Conservation (phyloP, 2,113 vertebrate genomes). For the Chaetops frenatus region DNA sequence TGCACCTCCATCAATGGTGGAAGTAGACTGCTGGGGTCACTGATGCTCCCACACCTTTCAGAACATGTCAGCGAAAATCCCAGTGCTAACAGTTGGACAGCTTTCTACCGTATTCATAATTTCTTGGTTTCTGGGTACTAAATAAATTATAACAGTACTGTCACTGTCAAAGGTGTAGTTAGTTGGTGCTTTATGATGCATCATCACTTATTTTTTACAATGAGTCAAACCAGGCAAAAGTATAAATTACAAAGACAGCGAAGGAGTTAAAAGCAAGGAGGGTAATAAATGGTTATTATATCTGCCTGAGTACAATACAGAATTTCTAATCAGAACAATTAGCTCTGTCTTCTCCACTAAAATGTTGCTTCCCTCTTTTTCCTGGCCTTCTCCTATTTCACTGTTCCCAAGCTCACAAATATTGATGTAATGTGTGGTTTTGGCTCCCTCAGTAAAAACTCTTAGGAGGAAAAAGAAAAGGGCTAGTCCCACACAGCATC, state of each 20-base stretch:
- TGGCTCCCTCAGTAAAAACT: not conserved
- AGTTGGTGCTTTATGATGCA: not conserved
- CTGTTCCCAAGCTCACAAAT: not conserved
- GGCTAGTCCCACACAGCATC: not conserved
- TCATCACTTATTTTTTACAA: not conserved
- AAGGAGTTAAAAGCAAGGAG: not conserved
- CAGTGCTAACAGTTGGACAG: not conserved
- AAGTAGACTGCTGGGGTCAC: not conserved
- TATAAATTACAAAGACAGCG: not conserved
- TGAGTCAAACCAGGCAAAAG: not conserved
- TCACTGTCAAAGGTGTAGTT: not conserved
- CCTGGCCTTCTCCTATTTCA: slow-evolving; percentile 14
- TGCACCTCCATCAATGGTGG: not conserved
- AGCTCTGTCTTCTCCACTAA: slow-evolving; percentile 32
- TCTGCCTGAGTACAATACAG: not conserved
- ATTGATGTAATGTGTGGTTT: slow-evolving; percentile 4
- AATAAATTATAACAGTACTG: not conserved
- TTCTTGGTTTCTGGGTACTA: not conserved
- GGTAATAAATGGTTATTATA: slow-evolving; percentile 23
- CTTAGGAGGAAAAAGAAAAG: not conserved
- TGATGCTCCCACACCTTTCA: not conserved
- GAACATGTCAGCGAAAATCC: not conserved
- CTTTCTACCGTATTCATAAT: not conserved
- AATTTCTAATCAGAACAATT: slow-evolving; percentile 53
- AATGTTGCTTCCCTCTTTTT: not conserved